phyloP scores from a whole-genome alignment of 30 jellyfish, hydroid and myxozoan genomes.

The Turritopsis rubra region DNA sequence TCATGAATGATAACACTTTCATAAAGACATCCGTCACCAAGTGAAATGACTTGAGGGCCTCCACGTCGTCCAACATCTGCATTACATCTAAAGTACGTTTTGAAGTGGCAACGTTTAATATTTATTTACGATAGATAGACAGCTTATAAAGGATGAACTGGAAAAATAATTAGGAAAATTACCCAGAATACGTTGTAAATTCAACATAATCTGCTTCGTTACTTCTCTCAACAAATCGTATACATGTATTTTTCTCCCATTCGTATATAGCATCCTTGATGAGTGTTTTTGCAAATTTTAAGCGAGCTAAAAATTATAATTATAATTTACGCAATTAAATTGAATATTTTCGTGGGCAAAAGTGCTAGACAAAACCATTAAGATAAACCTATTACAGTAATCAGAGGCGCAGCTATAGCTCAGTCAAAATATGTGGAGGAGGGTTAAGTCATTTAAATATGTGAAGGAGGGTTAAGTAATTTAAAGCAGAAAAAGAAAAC shows the following conservation, averaged over 20 bases:
- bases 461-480: no score
- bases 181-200: conserved; percentile 67
- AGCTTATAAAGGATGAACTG: no score
- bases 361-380: no score
- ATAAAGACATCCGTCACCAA: conserved; percentile 93
- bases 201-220: conserved; percentile 84
- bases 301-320: conserved; percentile 36
- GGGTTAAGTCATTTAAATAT: no score
- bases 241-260: conserved; percentile 96
- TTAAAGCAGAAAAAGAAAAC: no score
- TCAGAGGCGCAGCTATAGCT: no score
- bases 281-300: conserved; percentile 48
- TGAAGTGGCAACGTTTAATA: neutral
- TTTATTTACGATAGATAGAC: no score
- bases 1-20: conserved; percentile 82
- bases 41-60: conserved; percentile 80
- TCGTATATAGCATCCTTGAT: conserved; percentile 83
- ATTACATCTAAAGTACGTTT: conserved; percentile 53
- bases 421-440: no score
- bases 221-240: conserved; percentile 67
- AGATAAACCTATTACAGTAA: no score
- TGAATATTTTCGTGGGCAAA: no score
- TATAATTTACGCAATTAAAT: no score
- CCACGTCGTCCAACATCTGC: conserved; percentile 90
- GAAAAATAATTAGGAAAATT: no score